Percentiles rank a stretch among this genome's conserved stretches.
Conservation (phyloP, 1,140 invertebrate genomes). For the Magallana ariakensis region DNA sequence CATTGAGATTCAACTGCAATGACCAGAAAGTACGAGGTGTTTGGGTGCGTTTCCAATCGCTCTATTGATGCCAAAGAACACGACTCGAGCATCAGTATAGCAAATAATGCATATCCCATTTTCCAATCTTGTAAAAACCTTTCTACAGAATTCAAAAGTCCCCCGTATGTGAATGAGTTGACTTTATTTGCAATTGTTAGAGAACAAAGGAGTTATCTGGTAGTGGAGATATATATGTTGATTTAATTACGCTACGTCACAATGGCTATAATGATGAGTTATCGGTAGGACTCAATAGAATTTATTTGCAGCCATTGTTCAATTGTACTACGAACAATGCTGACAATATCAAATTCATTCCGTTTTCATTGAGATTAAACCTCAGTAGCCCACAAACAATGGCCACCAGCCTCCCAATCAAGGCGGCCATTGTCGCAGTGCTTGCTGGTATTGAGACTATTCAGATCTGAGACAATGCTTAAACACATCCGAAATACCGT, state of each 20-base stretch:
- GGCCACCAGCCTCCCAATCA: conserved; percentile 17
- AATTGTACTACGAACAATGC: conserved; percentile 19
- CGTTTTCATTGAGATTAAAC: conserved; percentile 41
- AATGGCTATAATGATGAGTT: conserved; percentile 39
- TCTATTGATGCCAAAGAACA: conserved; percentile 22
- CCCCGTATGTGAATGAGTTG: conserved; percentile 10
- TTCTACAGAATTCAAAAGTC: conserved; percentile 28
- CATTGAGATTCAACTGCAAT: background rate
- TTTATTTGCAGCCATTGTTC: conserved; percentile 42
- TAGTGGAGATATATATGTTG: conserved; percentile 41
- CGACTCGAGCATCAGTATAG: background rate
- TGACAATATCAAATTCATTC: conserved; percentile 39
- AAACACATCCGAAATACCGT: conserved; percentile 12
- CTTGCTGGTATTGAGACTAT: conserved; percentile 21
- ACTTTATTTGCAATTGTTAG: conserved; percentile 38
- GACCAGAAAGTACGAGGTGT: background rate
- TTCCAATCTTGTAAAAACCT: conserved; percentile 38
- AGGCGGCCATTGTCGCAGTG: background rate
- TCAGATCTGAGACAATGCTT: background rate
- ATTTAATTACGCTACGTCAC: conserved; percentile 40
- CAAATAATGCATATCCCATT: conserved; percentile 37
- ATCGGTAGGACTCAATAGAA: conserved; percentile 32
- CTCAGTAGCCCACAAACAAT: conserved; percentile 31
- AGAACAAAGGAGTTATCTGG: conserved; percentile 34
- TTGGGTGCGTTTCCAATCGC: conserved; percentile 8